Evolutionary conservation across 2,113 vertebrate genomes (phyloP).

Genomic region (Varanus komodoensis): DNA sequence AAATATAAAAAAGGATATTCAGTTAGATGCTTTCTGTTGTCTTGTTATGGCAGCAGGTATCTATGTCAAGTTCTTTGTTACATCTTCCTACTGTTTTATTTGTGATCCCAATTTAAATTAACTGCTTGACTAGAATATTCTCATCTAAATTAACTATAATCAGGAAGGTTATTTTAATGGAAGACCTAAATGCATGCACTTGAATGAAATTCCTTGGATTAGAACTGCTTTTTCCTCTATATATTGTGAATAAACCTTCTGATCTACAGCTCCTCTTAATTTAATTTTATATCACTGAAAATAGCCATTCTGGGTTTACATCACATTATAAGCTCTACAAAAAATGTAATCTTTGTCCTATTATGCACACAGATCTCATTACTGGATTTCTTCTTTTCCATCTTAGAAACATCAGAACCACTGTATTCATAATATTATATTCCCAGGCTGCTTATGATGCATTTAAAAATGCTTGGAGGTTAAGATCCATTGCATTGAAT

Average conservation of each 20-base stretch:
- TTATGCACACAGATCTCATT: slow-evolving; percentile 39
- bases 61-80: too few species aligned
- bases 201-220: too few species aligned
- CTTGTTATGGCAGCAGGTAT: too few species aligned
- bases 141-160: too few species aligned
- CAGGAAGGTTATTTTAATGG: too few species aligned
- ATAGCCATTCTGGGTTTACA: slow-evolving; percentile 25
- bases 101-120: too few species aligned
- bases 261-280: slow-evolving; percentile 11
- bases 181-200: too few species aligned
- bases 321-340: slow-evolving; percentile 29
- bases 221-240: neutral
- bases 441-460: neutral
- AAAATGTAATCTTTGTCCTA: slow-evolving; percentile 49
- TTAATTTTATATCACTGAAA: slow-evolving; percentile 42
- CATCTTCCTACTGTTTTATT: too few species aligned
- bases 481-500: neutral
- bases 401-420: neutral
- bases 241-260: neutral
- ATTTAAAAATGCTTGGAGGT: slow-evolving; percentile 2
- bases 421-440: neutral
- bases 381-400: slow-evolving; percentile 38
- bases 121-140: too few species aligned
- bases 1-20: too few species aligned
- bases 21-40: too few species aligned